Evolutionary conservation across 2,888 invertebrate species (phyloP).

Genomic region (Drosophila subsilvestris): DNA sequence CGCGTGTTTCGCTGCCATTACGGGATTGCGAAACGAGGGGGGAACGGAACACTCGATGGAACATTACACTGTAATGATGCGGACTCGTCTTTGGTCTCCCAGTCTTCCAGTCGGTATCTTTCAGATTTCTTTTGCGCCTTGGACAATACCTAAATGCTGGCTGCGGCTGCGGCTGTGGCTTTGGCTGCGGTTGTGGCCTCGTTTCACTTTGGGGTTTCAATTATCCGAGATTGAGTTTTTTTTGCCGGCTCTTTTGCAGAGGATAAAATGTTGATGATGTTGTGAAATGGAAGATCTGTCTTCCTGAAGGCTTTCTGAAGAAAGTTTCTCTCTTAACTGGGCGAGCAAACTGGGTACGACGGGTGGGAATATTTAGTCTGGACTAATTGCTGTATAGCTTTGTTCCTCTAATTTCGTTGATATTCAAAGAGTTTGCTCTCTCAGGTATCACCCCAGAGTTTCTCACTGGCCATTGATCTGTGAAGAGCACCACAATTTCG

Average conservation of each 20-base stretch:
- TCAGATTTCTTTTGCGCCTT: conserved; percentile 42
- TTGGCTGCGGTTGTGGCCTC: conserved; percentile 27
- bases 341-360: neutral
- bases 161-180: conserved; percentile 10
- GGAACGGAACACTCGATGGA: conserved; percentile 5
- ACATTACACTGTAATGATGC: conserved; percentile 67
- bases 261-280: neutral
- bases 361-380: no score
- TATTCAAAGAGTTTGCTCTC: no score
- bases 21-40: conserved; percentile 13
- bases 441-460: no score
- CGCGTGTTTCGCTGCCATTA: conserved; percentile 75
- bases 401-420: no score
- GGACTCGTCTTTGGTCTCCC: conserved; percentile 17
- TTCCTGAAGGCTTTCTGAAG: neutral
- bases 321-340: conserved; percentile 6
- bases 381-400: no score
- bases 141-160: conserved; percentile 36
- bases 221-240: conserved; percentile 35
- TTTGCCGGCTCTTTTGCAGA: neutral
- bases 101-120: conserved; percentile 10
- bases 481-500: neutral
- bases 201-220: conserved; percentile 41
- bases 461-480: neutral
- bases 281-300: neutral